These are phyloP conservation scores for Pararge aegeria DNA, from an alignment of 1,140 invertebrate genomes.

Conservation along the genomic window DNA sequence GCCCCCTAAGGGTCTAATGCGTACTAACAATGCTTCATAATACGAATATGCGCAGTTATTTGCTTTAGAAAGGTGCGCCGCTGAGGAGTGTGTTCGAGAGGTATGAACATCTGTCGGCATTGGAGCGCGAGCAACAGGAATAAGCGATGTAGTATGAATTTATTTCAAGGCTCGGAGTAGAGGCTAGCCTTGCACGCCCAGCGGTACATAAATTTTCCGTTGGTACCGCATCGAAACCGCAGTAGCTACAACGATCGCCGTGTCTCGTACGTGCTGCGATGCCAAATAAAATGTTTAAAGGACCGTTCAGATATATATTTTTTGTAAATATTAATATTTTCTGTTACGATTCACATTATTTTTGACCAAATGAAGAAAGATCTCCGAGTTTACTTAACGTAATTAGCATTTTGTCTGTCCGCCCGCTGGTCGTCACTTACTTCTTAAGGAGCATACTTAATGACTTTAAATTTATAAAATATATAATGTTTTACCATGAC, in stretches of 20 bases:
- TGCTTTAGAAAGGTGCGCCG: slow-evolving; percentile 44
- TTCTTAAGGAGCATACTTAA: too few relatives aligned
- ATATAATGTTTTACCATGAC: too few relatives aligned
- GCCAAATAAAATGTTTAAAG: slow-evolving; percentile 51
- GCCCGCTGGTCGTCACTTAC: too few relatives aligned
- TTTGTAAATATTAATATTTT: too few relatives aligned
- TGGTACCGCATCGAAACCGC: slow-evolving; percentile 67
- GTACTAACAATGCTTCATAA: slow-evolving; percentile 46
- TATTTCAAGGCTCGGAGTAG: slow-evolving; percentile 42
- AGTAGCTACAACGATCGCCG: slow-evolving; percentile 59
- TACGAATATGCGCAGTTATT: slow-evolving; percentile 55
- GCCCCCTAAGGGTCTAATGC: slow-evolving; percentile 45
- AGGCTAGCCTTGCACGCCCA: slow-evolving; percentile 60
- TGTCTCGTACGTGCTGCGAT: slow-evolving; percentile 59
- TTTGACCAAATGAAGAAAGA: too few relatives aligned
- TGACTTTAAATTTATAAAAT: too few relatives aligned
- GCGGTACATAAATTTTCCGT: slow-evolving; percentile 72
- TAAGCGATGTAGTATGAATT: slow-evolving; percentile 41
- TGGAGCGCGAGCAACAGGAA: slow-evolving; percentile 43
- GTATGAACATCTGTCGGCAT: slow-evolving; percentile 38
- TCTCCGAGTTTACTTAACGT: too few relatives aligned
- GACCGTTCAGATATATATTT: slow-evolving; percentile 6
- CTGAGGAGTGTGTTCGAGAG: slow-evolving; percentile 8
- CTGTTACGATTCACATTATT: too few relatives aligned
- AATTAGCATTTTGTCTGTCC: too few relatives aligned